These are phyloP conservation scores for Cremastinae sp. DNA, from an alignment of 2,888 invertebrate species.

Conservation along the genomic window DNA sequence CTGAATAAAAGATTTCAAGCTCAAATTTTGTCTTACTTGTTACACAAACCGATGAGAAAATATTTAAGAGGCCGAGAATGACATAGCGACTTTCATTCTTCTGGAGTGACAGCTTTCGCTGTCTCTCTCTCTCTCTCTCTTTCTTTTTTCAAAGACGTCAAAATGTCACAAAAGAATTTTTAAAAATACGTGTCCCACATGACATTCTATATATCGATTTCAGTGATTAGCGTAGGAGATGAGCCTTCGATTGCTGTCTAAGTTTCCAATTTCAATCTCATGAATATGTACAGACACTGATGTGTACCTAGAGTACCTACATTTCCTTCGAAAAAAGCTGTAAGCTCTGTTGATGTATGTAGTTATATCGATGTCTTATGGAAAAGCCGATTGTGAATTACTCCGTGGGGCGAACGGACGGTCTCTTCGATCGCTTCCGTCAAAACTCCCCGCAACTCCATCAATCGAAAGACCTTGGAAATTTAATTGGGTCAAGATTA, in stretches of 20 bases:
- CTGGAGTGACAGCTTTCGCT: not conserved
- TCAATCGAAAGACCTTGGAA: slow-evolving; percentile 49
- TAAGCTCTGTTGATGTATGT: too few relatives aligned
- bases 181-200: not conserved
- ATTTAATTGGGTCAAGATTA: slow-evolving; percentile 62
- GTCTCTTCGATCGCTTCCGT: slow-evolving; percentile 3
- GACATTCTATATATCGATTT: slow-evolving; percentile 29
- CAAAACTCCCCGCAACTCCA: slow-evolving; percentile 32
- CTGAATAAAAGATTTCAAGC: slow-evolving; percentile 36
- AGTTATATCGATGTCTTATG: too few relatives aligned
- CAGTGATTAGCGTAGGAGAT: not conserved
- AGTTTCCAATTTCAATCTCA: slow-evolving; percentile 66
- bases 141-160: not conserved
- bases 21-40: not conserved
- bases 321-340: too few relatives aligned
- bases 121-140: not conserved
- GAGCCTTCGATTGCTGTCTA: slow-evolving; percentile 46
- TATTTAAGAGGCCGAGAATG: not conserved
- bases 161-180: not conserved
- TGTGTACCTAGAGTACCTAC: slow-evolving; percentile 3
- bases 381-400: slow-evolving; percentile 21
- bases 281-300: slow-evolving; percentile 57
- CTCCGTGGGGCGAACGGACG: slow-evolving; percentile 9
- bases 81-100: not conserved
- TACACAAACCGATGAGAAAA: not conserved